Percentiles rank a stretch among this genome's conserved stretches.
phyloP scores from a whole-genome alignment of 2,797 vertebrate genomes.

The Morelia viridis region DNA sequence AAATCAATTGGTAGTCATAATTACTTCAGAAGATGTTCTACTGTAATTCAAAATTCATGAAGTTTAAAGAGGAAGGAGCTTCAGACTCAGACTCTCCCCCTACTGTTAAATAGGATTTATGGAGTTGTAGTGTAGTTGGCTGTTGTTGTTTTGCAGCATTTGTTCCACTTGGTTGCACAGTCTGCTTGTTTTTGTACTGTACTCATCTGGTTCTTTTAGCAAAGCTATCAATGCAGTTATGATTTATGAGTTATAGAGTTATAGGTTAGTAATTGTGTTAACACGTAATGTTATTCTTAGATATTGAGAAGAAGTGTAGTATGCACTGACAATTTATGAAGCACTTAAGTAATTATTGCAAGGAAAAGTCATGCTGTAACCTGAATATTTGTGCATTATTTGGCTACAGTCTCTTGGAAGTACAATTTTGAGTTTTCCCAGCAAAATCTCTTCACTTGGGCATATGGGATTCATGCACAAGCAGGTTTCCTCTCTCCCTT shows the following conservation, averaged over 20 bases:
- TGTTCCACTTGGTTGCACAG: not conserved
- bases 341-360: constrained; percentile 12
- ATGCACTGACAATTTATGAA: constrained; percentile 13
- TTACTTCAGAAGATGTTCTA: constrained; percentile 53
- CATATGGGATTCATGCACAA: not conserved
- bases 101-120: constrained; percentile 25
- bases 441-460: not conserved
- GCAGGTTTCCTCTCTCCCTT: not conserved
- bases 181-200: not conserved
- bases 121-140: constrained; percentile 25
- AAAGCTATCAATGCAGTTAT: not conserved
- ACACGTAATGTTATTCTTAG: not conserved
- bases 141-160: not conserved
- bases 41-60: constrained; percentile 64
- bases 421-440: not conserved
- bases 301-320: not conserved
- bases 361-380: not conserved
- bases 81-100: constrained; percentile 27
- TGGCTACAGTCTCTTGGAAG: not conserved
- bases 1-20: constrained; percentile 66
- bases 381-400: constrained; percentile 12
- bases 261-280: constrained; percentile 20
- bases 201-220: not conserved
- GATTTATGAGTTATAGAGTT: not conserved
- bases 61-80: constrained; percentile 37